These are phyloP conservation scores for Urocitellus parryii DNA, from an alignment of 2,113 vertebrate genomes.

Conservation along the genomic window DNA sequence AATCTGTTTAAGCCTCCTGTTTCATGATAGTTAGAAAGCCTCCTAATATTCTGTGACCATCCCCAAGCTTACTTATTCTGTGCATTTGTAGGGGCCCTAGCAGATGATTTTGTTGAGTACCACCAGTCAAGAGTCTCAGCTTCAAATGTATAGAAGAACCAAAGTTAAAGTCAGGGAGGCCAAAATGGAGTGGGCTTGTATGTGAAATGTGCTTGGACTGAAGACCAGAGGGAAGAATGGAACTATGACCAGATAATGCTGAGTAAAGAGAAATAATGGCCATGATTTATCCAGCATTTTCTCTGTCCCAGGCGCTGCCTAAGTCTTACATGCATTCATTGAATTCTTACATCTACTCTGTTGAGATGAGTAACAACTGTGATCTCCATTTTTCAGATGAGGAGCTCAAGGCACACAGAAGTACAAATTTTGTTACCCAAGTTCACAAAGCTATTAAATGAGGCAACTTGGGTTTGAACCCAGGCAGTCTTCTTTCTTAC, in stretches of 20 bases:
- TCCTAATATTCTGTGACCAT: neutral
- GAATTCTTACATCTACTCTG: neutral
- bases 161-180: neutral
- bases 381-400: neutral
- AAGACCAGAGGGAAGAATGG: neutral
- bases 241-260: neutral
- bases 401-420: neutral
- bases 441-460: neutral
- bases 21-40: neutral
- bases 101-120: neutral
- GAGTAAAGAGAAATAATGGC: neutral
- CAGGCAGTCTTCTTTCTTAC: neutral
- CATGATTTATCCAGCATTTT: neutral
- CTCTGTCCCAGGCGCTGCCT: neutral
- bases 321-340: neutral
- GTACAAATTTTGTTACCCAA: neutral
- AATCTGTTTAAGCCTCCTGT: neutral
- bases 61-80: neutral
- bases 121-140: neutral
- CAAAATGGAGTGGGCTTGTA: neutral
- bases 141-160: neutral
- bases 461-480: neutral
- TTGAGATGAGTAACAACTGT: neutral
- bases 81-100: neutral
- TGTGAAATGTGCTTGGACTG: neutral